Evolutionary conservation across 2,113 vertebrate genomes (phyloP).

Genomic region (Ophthalmolycus amberensis): DNA sequence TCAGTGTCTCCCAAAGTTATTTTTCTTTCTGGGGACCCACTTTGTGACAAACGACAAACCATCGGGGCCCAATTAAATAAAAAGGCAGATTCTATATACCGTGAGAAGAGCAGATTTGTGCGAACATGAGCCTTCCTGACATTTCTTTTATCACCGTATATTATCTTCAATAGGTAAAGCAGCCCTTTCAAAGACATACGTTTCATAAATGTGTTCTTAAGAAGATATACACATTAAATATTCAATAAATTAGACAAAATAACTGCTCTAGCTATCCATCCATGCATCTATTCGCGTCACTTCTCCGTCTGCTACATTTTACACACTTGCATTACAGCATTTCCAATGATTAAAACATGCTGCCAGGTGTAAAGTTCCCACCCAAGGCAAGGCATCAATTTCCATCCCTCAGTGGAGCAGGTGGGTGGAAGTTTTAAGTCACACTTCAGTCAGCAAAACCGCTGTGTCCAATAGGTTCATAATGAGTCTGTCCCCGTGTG

Average conservation of each 20-base stretch:
- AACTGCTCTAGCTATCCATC: slow-evolving; percentile 5
- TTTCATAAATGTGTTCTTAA: background rate
- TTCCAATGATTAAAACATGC: slow-evolving; percentile 23
- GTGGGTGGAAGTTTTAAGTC: slow-evolving; percentile 47
- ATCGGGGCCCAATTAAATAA: background rate
- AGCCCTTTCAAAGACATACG: too few relatives aligned
- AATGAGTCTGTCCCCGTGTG: slow-evolving; percentile 28
- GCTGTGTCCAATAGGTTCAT: slow-evolving; percentile 17
- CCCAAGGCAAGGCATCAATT: slow-evolving; percentile 56
- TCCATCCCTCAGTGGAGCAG: slow-evolving; percentile 32
- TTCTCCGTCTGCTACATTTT: slow-evolving; percentile 16
- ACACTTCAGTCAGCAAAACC: slow-evolving; percentile 54
- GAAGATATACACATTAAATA: too few relatives aligned
- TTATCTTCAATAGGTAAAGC: background rate
- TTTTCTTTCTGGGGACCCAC: too few relatives aligned
- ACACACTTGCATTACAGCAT: slow-evolving; percentile 7
- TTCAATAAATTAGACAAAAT: background rate
- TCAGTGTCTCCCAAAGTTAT: background rate
- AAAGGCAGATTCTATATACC: too few relatives aligned
- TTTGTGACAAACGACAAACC: background rate
- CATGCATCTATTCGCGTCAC: background rate
- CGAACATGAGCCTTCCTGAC: background rate
- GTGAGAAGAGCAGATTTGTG: too few relatives aligned
- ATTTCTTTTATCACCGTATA: background rate
- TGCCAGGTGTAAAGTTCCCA: slow-evolving; percentile 13